Evolutionary conservation across 2,888 invertebrate species (phyloP), one percentile per base, ranked within the genome.

Genomic region (Sesia apiformis): DNA sequence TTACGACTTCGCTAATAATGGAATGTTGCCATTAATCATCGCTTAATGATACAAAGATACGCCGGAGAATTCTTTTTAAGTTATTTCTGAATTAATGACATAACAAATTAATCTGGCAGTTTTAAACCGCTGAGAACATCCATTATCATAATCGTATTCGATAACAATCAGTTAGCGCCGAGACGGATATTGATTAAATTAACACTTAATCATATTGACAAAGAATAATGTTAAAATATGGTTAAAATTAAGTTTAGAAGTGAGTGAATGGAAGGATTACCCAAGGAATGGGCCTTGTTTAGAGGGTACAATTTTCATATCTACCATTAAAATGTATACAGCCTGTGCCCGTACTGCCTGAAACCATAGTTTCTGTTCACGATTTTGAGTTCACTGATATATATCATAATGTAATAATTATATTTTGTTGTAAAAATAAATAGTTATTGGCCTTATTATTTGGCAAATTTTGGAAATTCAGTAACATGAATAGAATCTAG

Each of bases 41-140:
- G 23, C 8, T 52, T 8, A 52, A 52, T 52, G 8, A 52, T 7
- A 23, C 4, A 52, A 52, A 40, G 40, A 8, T 39, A 52, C 23
- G 8, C 40, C 40, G 40, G 4, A 5, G 5, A n/a, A 52, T 52
- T 39, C 39, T 49, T 49, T 40, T 39, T 40, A 46, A 46, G 46
- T 46, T 46, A 46, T 46, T 46, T 46, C 46, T 46, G 61, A 59
- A 63, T 63, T 64, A 60, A 61, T 60, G 59, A 57, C 56, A 52
- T 55, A 56, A 60, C 58, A 62, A 60, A 64, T 61, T 62, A 60
- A 60, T 58, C 49, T 56, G 46, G 46, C 55, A 40, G 55, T 59
- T 61, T 60, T 55, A 56, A 56, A 46, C 23, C 46, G 46, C n/a
- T 46, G 46, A 46, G 46, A 57, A 57, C 39, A 39, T 51, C 53